phyloP scores from a whole-genome alignment of 2,113 vertebrate genomes.

The Brachypteracias leptosomus region DNA sequence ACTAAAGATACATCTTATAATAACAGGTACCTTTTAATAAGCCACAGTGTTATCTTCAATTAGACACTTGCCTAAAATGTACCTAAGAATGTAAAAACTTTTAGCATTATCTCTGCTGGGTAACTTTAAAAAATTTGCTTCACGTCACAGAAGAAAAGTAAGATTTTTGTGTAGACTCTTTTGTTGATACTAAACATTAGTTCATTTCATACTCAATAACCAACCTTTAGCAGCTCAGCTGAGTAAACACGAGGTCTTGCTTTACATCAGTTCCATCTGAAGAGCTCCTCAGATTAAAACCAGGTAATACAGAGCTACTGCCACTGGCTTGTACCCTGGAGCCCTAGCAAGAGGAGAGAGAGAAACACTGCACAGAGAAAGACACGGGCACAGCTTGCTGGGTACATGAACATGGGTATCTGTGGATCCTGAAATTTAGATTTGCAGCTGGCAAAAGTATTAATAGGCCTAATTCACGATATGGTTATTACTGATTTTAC shows the following conservation, averaged over 20 bases:
- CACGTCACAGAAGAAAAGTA: background rate
- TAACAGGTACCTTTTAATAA: background rate
- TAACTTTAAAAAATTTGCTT: background rate
- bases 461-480: background rate
- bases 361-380: background rate
- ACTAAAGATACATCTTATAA: background rate
- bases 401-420: background rate
- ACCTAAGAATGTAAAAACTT: background rate
- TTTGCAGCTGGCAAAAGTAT: background rate
- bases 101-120: background rate
- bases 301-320: rapidly evolving
- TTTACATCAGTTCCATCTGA: background rate
- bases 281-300: background rate
- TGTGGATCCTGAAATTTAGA: background rate
- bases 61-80: background rate
- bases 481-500: background rate
- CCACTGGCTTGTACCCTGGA: background rate
- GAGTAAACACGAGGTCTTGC: background rate
- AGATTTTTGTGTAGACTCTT: background rate
- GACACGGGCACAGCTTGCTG: background rate
- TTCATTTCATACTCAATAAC: background rate
- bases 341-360: background rate
- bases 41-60: background rate
- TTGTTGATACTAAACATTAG: background rate
- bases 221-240: background rate